Evolutionary conservation across 1,140 invertebrate species (phyloP).

Genomic region (Heliothis subflexa): DNA sequence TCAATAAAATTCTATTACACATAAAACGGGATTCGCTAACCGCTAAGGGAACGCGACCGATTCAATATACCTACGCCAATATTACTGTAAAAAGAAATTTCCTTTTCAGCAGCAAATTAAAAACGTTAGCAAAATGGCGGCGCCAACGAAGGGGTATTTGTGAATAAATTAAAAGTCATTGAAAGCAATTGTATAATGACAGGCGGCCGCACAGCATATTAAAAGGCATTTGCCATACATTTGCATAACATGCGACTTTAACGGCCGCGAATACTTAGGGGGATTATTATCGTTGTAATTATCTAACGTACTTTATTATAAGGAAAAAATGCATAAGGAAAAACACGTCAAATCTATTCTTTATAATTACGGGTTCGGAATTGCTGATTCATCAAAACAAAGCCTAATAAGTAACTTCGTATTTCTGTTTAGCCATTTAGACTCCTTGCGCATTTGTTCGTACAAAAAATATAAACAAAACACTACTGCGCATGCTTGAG

Average conservation of each 20-base stretch:
- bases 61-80: conserved; percentile 18
- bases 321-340: background rate
- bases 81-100: conserved; percentile 26
- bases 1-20: conserved; percentile 15
- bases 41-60: conserved; percentile 10
- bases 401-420: too few relatives aligned
- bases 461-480: too few relatives aligned
- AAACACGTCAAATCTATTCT: too few relatives aligned
- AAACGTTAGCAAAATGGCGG: conserved; percentile 34
- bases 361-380: too few relatives aligned
- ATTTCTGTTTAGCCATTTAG: too few relatives aligned
- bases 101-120: conserved; percentile 27
- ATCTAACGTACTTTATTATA: conserved; percentile 11
- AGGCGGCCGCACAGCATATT: conserved; percentile 18
- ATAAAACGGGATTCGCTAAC: conserved; percentile 12
- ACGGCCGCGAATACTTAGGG: conserved; percentile 4
- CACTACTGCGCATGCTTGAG: too few relatives aligned
- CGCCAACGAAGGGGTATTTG: conserved; percentile 34
- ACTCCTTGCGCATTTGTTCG: too few relatives aligned
- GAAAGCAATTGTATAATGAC: conserved; percentile 44
- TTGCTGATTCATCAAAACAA: too few relatives aligned
- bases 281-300: conserved; percentile 27
- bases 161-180: conserved; percentile 42
- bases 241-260: conserved; percentile 14
- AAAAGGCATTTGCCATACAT: background rate